Conservation (phyloP, 2,113 vertebrate genomes). For the Mixornis gularis region DNA sequence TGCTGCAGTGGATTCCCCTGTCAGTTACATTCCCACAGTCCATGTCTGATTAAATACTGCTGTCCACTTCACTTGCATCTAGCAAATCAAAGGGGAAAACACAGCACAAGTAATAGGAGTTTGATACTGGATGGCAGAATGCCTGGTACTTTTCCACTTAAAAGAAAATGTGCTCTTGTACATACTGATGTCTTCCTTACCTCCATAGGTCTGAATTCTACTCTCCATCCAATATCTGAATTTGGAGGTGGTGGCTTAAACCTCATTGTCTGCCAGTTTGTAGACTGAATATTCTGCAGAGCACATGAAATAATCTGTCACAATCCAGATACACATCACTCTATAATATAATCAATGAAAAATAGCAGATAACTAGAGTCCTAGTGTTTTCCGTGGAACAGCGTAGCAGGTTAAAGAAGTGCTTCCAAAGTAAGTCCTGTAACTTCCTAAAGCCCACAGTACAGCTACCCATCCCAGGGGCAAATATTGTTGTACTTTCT, state of each 20-base stretch:
- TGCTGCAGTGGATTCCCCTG: constrained; percentile 24
- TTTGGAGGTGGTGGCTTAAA: constrained; percentile 98
- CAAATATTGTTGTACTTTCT: background rate
- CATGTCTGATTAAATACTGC: constrained; percentile 20
- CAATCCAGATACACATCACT: background rate
- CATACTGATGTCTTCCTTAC: constrained; percentile 60
- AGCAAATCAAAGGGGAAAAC: background rate
- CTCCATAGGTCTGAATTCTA: constrained; percentile 98
- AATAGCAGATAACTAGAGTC: background rate
- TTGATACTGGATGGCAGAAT: background rate
- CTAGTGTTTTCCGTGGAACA: background rate
- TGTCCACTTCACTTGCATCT: constrained; percentile 20
- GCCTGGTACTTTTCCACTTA: constrained; percentile 19
- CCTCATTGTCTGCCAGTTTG: constrained; percentile 99
- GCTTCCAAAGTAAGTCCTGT: background rate
- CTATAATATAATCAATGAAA: background rate
- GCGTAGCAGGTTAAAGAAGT: background rate
- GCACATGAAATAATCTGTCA: constrained; percentile 29
- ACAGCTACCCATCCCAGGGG: background rate
- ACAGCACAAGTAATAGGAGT: background rate
- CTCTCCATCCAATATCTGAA: constrained; percentile 98
- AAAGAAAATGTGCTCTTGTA: background rate
- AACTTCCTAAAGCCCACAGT: background rate
- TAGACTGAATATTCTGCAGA: constrained; percentile 94
- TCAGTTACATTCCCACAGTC: constrained; percentile 52